Conservation (phyloP, 2,888 invertebrate genomes). For the Macrosoma leucophasiata region DNA sequence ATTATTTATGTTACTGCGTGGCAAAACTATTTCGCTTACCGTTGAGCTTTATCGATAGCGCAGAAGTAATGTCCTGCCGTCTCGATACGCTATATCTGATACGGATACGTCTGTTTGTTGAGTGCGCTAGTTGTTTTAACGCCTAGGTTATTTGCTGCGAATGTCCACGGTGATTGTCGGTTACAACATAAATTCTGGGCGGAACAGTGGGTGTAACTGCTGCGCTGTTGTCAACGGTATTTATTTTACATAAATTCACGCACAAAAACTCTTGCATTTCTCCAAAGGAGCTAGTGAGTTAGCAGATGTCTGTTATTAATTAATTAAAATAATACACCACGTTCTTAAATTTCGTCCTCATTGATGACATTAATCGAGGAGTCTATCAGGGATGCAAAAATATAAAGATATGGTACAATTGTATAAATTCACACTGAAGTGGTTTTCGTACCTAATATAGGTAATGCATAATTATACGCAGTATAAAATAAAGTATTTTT, state of each 20-base stretch:
- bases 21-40: slow-evolving; percentile 72
- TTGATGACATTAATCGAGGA: too few relatives aligned
- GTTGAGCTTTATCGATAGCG: slow-evolving; percentile 74
- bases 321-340: too few relatives aligned
- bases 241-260: slow-evolving; percentile 50
- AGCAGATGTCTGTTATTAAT: too few relatives aligned
- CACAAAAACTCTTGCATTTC: neutral
- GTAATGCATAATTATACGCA: too few relatives aligned
- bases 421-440: too few relatives aligned
- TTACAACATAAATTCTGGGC: slow-evolving; percentile 71
- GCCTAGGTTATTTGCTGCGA: slow-evolving; percentile 70
- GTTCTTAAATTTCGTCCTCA: too few relatives aligned
- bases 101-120: slow-evolving; percentile 74
- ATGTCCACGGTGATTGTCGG: slow-evolving; percentile 64
- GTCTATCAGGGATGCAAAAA: too few relatives aligned
- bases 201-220: slow-evolving; percentile 72
- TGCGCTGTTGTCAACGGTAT: slow-evolving; percentile 54
- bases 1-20: slow-evolving; percentile 70
- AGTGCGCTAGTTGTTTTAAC: slow-evolving; percentile 73
- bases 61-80: slow-evolving; percentile 70
- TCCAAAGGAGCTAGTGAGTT: neutral
- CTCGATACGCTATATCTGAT: slow-evolving; percentile 71
- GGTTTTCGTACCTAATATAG: too few relatives aligned
- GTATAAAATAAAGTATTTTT: too few relatives aligned
- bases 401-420: too few relatives aligned